These are phyloP conservation scores for Xestia xanthographa DNA, from an alignment of 2,888 invertebrate genomes.

Conservation along the genomic window DNA sequence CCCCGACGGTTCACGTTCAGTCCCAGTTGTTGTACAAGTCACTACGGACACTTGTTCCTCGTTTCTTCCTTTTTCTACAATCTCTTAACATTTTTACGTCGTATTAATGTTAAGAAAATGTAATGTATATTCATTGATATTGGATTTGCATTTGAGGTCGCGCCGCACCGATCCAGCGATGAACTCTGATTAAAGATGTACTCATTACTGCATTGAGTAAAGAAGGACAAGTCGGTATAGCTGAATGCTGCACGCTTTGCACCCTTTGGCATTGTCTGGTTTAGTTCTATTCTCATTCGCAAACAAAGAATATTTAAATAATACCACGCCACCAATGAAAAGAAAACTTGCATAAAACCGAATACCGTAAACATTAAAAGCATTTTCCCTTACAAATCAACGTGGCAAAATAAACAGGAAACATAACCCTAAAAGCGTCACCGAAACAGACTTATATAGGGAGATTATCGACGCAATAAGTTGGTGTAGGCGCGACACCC, in stretches of 20 bases:
- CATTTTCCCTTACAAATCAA: constrained; percentile 45
- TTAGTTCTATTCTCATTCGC: constrained; percentile 32
- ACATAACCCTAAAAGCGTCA: constrained; percentile 60
- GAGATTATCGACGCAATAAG: constrained; percentile 79
- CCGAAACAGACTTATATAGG: constrained; percentile 71
- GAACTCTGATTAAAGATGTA: constrained; percentile 50
- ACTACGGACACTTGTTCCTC: constrained; percentile 62
- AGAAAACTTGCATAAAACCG: constrained; percentile 13
- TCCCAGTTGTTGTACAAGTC: constrained; percentile 34
- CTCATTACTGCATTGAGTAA: constrained; percentile 46
- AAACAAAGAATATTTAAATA: constrained; percentile 30
- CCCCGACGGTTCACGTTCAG: constrained; percentile 43
- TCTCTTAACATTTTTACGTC: constrained; percentile 64
- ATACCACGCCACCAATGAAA: not conserved
- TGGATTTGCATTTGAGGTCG: constrained; percentile 58
- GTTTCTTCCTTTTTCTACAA: constrained; percentile 45
- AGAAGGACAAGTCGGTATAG: not conserved
- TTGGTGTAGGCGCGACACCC: constrained; percentile 65
- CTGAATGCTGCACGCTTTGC: not conserved
- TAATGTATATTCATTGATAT: constrained; percentile 60
- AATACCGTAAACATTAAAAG: constrained; percentile 29
- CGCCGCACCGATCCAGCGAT: constrained; percentile 41
- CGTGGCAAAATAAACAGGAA: constrained; percentile 60
- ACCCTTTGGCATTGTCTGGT: constrained; percentile 5
- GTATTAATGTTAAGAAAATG: constrained; percentile 55